Evolutionary conservation across 2,113 vertebrate species (phyloP).

Genomic region (Psilopsiagon aymara): DNA sequence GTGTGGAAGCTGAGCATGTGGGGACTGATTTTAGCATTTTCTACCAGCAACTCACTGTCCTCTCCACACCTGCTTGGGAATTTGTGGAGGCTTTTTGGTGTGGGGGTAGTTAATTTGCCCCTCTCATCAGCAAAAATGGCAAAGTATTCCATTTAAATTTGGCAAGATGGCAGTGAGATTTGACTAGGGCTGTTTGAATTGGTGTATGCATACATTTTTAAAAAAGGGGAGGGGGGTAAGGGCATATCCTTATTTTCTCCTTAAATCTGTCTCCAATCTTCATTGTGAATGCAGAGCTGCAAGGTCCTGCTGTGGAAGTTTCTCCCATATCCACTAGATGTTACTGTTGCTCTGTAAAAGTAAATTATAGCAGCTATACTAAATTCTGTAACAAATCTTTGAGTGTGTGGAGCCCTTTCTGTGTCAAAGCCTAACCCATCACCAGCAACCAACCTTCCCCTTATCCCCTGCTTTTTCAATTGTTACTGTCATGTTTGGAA

Average conservation of each 20-base stretch:
- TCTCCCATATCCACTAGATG: conserved; percentile 63
- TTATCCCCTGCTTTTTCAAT: background rate
- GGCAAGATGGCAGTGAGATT: background rate
- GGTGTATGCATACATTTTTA: too few relatives aligned
- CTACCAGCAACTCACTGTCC: background rate
- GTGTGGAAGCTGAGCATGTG: background rate
- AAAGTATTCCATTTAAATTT: background rate
- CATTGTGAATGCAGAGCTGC: background rate
- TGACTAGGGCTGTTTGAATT: background rate
- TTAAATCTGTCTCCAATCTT: background rate
- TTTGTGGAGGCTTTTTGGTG: background rate
- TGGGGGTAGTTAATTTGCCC: background rate
- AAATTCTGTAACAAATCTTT: background rate
- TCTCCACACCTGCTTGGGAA: background rate
- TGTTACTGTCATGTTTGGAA: conserved; percentile 36
- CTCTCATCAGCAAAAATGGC: background rate
- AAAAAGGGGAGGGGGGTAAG: too few relatives aligned
- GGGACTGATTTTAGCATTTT: background rate
- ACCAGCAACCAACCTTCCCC: background rate
- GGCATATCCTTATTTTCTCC: background rate
- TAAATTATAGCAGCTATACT: background rate
- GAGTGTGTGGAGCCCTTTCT: background rate
- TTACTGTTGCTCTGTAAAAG: conserved; percentile 45
- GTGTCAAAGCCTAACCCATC: background rate
- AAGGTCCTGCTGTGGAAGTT: background rate